Evolutionary conservation across 2,113 vertebrate species (phyloP).

Genomic region (Nicator chloris): DNA sequence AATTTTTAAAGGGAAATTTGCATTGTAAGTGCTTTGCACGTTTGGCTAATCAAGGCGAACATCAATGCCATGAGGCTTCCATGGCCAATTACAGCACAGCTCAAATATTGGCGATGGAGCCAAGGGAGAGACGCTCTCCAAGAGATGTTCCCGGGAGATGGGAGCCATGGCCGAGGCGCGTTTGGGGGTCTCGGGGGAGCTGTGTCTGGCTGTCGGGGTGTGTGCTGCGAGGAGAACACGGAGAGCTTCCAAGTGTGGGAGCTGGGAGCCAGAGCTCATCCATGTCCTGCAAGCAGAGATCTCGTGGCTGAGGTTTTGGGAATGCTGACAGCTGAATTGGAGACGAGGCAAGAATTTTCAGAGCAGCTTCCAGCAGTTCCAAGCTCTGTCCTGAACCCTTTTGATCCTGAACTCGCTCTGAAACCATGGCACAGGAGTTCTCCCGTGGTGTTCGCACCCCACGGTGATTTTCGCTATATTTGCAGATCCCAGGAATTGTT

Average conservation of each 20-base stretch:
- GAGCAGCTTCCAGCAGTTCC: not conserved
- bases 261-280: rapidly evolving
- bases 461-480: not conserved
- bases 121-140: not conserved
- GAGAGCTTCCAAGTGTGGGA: not conserved
- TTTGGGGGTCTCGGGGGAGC: not conserved
- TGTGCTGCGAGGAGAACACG: not conserved
- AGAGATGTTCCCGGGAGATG: not conserved
- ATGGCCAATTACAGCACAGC: not conserved
- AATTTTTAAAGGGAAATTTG: slow-evolving; percentile 40
- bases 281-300: not conserved
- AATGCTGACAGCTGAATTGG: not conserved
- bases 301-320: not conserved
- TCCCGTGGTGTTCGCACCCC: not conserved
- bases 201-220: not conserved
- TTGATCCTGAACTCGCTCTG: not conserved
- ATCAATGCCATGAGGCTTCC: not conserved
- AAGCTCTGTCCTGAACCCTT: not conserved
- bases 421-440: not conserved
- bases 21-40: slow-evolving; percentile 32
- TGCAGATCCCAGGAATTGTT: not conserved
- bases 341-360: not conserved
- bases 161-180: not conserved
- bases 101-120: not conserved
- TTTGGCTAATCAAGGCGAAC: slow-evolving; percentile 19